Evolutionary conservation across 2,797 vertebrate species (phyloP), one percentile per base, ranked within the genome.

Genomic region (Gobionotothen gibberifrons): DNA sequence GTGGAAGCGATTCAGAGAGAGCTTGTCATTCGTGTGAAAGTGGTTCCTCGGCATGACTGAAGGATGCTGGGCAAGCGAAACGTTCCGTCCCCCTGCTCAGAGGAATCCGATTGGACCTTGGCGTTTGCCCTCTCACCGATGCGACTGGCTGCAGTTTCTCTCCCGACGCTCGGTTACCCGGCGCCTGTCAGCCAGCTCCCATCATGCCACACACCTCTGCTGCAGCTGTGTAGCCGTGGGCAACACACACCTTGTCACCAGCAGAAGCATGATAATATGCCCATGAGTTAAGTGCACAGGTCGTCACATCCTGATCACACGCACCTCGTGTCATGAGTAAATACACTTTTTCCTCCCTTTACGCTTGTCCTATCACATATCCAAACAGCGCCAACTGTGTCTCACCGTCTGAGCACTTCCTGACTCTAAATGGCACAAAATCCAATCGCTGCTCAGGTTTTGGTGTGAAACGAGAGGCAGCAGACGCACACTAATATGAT

Each of bases 401-500:
- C 62, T 81, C 71, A 51, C 77, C 6, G 2, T 82, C 65, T 81
- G 84, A 87, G 74, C 89, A 75, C 82, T 85, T 87, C 81, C 78
- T 64, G 54, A 72, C 77, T 74, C 74, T 84, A 80, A 90, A 71
- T 77, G 74, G 74, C 79, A 62, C 87, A 67, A 89, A 93, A 90
- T 92, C 76, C 79, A 87, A 55, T 83, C 55, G 48, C 64, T 60
- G 78, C 74, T 72, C 83, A 79, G 78, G 74, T 84, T 74, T 49
- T 79, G 74, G 89, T 74, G 74, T 88, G 86, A 93, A 94, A 92
- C 70, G 77, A 93, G 72, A 89, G 78, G 69, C 78, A 86, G 83
- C 83, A 84, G 78, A 82, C 76, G 64, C 74, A 91, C 84, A 77
- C 72, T 90, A 93, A 90, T 92, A 83, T 81, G 88, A 91, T 92